phyloP scores from a whole-genome alignment of 2,888 invertebrate species.

The Scaeva pyrastri region DNA sequence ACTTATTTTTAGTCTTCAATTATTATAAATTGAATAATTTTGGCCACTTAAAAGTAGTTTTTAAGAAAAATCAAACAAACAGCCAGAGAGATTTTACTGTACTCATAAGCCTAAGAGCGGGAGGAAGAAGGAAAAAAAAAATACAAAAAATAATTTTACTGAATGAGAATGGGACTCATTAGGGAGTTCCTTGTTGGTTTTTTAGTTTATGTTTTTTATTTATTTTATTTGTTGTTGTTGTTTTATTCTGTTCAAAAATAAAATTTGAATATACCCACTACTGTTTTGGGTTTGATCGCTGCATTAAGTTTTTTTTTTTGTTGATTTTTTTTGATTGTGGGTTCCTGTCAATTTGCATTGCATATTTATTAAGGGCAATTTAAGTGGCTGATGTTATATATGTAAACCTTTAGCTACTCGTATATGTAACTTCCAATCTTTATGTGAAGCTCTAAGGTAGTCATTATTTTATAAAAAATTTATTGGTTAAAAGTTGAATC shows the following conservation, averaged over 20 bases:
- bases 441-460: constrained; percentile 50
- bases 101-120: neutral
- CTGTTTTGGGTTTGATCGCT: constrained; percentile 25
- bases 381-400: constrained; percentile 29
- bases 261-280: constrained; percentile 63
- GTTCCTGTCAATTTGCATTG: constrained; percentile 74
- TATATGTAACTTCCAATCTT: neutral
- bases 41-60: too few relatives aligned
- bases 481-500: constrained; percentile 62
- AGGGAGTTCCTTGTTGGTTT: constrained; percentile 61
- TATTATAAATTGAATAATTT: too few relatives aligned
- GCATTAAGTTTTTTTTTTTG: constrained; percentile 37
- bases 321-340: constrained; percentile 27
- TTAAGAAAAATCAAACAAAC: too few relatives aligned
- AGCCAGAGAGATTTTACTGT: neutral
- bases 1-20: too few relatives aligned
- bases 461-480: constrained; percentile 75
- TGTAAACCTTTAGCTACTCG: neutral
- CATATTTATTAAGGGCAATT: constrained; percentile 75
- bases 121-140: constrained; percentile 13
- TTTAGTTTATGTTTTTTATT: constrained; percentile 38
- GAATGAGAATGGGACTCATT: constrained; percentile 73
- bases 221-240: neutral
- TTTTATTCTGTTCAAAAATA: constrained; percentile 1
- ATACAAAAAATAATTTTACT: constrained; percentile 43